phyloP scores from a whole-genome alignment of 2,113 vertebrate species.

The Stigmatopora nigra region DNA sequence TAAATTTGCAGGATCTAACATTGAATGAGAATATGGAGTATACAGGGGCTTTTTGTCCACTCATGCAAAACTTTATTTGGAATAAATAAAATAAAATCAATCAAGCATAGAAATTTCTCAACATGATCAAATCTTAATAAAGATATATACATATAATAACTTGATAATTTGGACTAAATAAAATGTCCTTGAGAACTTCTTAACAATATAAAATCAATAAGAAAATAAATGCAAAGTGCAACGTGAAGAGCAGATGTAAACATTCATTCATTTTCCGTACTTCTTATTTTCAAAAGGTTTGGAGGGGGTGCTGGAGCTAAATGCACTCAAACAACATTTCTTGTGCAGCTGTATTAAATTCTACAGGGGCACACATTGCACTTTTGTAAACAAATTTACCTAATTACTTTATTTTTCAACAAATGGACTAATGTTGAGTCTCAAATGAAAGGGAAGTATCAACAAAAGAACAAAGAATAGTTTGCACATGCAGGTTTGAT shows the following conservation, averaged over 20 bases:
- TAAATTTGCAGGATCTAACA: neutral
- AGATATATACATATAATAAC: conserved; percentile 28
- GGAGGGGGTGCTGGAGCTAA: too few species aligned
- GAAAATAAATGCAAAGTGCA: too few species aligned
- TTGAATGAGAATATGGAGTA: neutral
- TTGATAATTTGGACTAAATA: too few species aligned
- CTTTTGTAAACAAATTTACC: too few species aligned
- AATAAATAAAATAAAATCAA: conserved; percentile 20
- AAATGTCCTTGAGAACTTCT: too few species aligned
- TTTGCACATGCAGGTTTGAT: neutral
- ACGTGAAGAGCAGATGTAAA: too few species aligned
- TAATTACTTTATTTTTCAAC: neutral
- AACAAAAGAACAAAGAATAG: neutral
- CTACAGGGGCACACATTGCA: too few species aligned
- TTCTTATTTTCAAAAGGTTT: too few species aligned
- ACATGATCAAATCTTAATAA: conserved; percentile 28
- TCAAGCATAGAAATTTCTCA: conserved; percentile 20
- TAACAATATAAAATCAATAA: too few species aligned
- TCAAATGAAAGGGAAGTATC: neutral
- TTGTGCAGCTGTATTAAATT: too few species aligned
- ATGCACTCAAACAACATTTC: too few species aligned
- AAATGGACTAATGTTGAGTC: neutral
- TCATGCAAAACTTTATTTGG: conserved; percentile 10
- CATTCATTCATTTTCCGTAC: too few species aligned
- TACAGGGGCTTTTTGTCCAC: neutral